Conservation (phyloP, 92 coral and sea anemone genomes). For the Actinernus sp. region DNA sequence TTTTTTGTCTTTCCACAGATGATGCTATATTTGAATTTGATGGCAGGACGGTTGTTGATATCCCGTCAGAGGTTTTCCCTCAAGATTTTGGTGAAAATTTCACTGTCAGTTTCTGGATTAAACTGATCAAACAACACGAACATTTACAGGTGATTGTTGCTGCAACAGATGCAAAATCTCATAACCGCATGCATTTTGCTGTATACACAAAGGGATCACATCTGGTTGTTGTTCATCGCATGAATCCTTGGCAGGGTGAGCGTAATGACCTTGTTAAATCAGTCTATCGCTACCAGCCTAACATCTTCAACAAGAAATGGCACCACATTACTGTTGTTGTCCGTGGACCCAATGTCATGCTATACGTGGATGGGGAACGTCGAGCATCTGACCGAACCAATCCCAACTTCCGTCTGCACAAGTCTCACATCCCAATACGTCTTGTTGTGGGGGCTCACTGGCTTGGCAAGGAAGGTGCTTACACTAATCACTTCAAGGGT, state of each 20-base stretch:
- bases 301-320: conserved; percentile 85
- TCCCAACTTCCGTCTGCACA: conserved; percentile 89
- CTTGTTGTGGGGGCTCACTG: conserved; percentile 89
- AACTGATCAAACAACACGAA: conserved; percentile 52
- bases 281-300: conserved; percentile 73
- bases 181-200: conserved; percentile 93
- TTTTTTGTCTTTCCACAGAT: conserved; percentile 39
- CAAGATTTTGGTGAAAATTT: conserved; percentile 76
- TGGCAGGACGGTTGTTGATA: conserved; percentile 70
- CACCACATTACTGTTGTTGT: conserved; percentile 84
- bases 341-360: conserved; percentile 63
- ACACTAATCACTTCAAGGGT: conserved; percentile 74
- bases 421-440: conserved; percentile 58
- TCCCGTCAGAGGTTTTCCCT: conserved; percentile 69
- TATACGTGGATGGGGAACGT: conserved; percentile 67
- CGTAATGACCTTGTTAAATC: conserved; percentile 82
- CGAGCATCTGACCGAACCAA: conserved; percentile 26
- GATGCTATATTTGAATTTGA: conserved; percentile 67
- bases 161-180: conserved; percentile 72
- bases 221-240: conserved; percentile 82
- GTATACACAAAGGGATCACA: conserved; percentile 56
- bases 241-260: conserved; percentile 75
- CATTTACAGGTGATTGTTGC: conserved; percentile 72
- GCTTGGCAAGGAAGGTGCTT: conserved; percentile 72
- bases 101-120: conserved; percentile 91